Conservation (phyloP, 2,113 vertebrate species). For the Corythoichthys haematopterus region DNA sequence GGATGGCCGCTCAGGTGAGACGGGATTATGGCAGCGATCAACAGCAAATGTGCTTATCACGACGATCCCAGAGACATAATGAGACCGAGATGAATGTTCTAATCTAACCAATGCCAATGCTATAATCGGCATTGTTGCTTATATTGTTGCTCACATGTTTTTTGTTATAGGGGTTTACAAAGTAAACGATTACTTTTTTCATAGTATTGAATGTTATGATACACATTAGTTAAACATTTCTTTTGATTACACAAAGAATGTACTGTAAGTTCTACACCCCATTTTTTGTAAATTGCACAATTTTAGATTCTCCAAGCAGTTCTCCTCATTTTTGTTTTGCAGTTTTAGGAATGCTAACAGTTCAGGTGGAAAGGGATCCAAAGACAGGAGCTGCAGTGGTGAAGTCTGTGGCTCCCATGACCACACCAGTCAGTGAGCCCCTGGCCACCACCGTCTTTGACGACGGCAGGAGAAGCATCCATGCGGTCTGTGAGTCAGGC, state of each 20-base stretch:
- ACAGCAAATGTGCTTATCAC: no score
- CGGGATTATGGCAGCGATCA: not conserved
- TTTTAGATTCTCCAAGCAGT: not conserved
- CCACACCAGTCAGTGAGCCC: slow-evolving; percentile 13
- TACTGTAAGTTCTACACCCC: not conserved
- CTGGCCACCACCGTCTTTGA: slow-evolving; percentile 50
- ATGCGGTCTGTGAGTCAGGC: slow-evolving; percentile 19
- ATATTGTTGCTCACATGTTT: slow-evolving; percentile 15
- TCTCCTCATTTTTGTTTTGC: slow-evolving; percentile 17
- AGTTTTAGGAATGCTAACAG: slow-evolving; percentile 62
- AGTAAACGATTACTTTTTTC: slow-evolving; percentile 3
- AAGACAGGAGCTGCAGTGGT: slow-evolving; percentile 57
- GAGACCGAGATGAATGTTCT: slow-evolving; percentile 14
- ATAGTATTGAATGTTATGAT: slow-evolving; percentile 11
- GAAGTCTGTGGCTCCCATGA: slow-evolving; percentile 55
- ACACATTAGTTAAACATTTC: no score
- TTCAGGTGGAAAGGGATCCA: slow-evolving; percentile 62
- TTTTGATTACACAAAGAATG: slow-evolving; percentile 15
- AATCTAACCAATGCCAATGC: slow-evolving; percentile 11
- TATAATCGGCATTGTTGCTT: slow-evolving; percentile 48
- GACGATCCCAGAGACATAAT: slow-evolving; percentile 8
- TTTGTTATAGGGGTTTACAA: slow-evolving; percentile 21
- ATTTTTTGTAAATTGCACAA: no score
- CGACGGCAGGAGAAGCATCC: slow-evolving; percentile 61
- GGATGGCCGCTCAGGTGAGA: slow-evolving; percentile 55